Evolutionary conservation across 2,888 invertebrate species (phyloP), one percentile per base, ranked within the genome.

Genomic region (Litoditis marina): DNA sequence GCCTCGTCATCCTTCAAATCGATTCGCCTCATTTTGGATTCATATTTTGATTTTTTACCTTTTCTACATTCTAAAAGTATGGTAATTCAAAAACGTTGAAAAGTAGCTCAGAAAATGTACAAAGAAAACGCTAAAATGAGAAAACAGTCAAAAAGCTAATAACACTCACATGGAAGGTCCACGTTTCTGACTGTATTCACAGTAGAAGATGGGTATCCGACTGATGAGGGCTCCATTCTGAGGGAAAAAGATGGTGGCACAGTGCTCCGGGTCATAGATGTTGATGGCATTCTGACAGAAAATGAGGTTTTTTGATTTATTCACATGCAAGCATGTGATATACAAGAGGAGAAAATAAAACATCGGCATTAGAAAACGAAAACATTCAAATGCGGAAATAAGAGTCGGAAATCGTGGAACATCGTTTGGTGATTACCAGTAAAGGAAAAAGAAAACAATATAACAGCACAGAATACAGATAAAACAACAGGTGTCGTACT

Each of bases 111-210:
- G 39, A 36, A 36, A 36, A 36, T 11, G 39, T n/a, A 16, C 11
- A 11, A 11, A 16, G 2, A 93, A 89, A 4, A 77, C 78, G 78
- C 76, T 76, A 46, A 30, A 69, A 56, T 51, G 13, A 2, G 47
- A 27, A 39, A 34, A n/a, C 3, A n/a, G 44, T 7, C n/a, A 13
- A 13, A 19, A 19, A 30, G 6, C 19, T 22, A 19, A 19, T 7
- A 13, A 8, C 1, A 88, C 90, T 90, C 87, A 93, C 89, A 96
- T 86, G 78, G 89, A 91, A 0, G 96, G 96, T 1, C 94, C 98
- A 60, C 96, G 88, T 85, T 96, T 92, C 62, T 92, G 90, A 0
- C 94, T 94, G 86, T 94, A 98, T 85, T 98, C 98, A 85, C 98
- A 72, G 59, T 72, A 72, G 50, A 72, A 72, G 19, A 72, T 72